Conservation (phyloP, 2,888 invertebrate species). For the Exocentrus adspersus region DNA sequence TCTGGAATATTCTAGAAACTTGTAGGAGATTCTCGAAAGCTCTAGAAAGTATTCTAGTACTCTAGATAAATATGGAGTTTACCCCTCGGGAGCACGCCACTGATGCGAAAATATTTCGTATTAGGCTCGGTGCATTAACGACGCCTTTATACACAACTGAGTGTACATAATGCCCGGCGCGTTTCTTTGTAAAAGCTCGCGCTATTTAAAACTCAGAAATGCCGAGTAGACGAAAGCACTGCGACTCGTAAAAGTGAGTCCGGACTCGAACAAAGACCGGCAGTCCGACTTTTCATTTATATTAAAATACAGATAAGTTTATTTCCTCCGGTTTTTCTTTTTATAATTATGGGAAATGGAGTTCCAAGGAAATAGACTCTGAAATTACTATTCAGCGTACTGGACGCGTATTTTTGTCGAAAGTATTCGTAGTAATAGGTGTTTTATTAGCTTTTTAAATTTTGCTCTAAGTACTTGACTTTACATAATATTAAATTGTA, state of each 20-base stretch:
- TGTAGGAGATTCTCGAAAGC: too few species aligned
- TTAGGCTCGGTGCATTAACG: conserved; percentile 49
- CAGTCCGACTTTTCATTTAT: conserved; percentile 22
- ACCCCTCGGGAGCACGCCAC: conserved; percentile 13
- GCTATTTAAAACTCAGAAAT: conserved; percentile 36
- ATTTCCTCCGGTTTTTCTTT: not conserved
- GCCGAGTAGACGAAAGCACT: conserved; percentile 28
- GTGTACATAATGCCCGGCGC: conserved; percentile 49
- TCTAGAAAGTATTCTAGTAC: too few species aligned
- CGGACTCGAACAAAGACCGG: conserved; percentile 14
- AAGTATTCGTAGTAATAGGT: too few species aligned
- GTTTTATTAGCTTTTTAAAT: too few species aligned
- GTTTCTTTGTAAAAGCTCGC: conserved; percentile 32
- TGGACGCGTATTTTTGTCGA: too few species aligned
- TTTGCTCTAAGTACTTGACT: too few species aligned
- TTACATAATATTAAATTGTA: too few species aligned
- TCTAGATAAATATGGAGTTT: too few species aligned
- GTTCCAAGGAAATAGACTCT: not conserved
- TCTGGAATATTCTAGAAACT: too few species aligned
- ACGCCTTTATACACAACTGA: conserved; percentile 48
- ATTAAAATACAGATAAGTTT: conserved; percentile 29
- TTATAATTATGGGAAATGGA: not conserved
- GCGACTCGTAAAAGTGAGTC: conserved; percentile 30
- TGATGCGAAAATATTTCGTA: conserved; percentile 40
- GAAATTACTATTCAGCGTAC: too few species aligned